Evolutionary conservation across 2,888 invertebrate species (phyloP).

Genomic region (Orchesellides sinensis): DNA sequence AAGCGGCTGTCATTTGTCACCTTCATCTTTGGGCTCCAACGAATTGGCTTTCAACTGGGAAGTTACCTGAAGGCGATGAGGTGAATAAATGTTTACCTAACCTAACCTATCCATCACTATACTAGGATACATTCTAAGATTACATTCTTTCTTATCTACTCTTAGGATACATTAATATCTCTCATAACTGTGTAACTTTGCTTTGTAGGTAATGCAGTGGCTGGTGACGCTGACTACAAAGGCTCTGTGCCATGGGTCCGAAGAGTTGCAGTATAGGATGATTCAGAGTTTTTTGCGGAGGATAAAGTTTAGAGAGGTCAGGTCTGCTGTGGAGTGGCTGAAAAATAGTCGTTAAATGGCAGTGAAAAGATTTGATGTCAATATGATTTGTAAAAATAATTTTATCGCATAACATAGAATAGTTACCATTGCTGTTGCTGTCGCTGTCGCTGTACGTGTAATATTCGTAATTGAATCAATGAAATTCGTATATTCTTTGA

Average conservation of each 20-base stretch:
- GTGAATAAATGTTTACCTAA: constrained; percentile 69
- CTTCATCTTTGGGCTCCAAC: constrained; percentile 87
- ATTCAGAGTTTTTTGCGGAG: constrained; percentile 84
- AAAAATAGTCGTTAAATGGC: constrained; percentile 29
- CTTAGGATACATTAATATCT: neutral
- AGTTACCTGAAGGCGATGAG: constrained; percentile 71
- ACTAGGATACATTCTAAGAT: too few relatives aligned
- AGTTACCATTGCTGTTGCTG: too few relatives aligned
- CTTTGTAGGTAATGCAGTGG: constrained; percentile 84
- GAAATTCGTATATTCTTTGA: too few relatives aligned
- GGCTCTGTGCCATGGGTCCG: constrained; percentile 81
- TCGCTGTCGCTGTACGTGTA: too few relatives aligned
- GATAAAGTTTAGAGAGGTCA: constrained; percentile 81
- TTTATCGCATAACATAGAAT: constrained; percentile 23
- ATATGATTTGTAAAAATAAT: neutral
- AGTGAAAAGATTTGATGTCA: too few relatives aligned
- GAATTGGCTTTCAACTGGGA: constrained; percentile 80
- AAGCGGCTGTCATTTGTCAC: constrained; percentile 87
- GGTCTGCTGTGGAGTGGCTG: constrained; percentile 83
- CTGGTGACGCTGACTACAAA: constrained; percentile 85
- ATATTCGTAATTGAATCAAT: too few relatives aligned
- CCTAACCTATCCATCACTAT: too few relatives aligned
- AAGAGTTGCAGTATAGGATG: constrained; percentile 81
- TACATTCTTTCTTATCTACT: too few relatives aligned
- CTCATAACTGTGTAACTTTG: neutral